Evolutionary conservation across 2,113 vertebrate species (phyloP).

Genomic region (Thunnus maccoyii): DNA sequence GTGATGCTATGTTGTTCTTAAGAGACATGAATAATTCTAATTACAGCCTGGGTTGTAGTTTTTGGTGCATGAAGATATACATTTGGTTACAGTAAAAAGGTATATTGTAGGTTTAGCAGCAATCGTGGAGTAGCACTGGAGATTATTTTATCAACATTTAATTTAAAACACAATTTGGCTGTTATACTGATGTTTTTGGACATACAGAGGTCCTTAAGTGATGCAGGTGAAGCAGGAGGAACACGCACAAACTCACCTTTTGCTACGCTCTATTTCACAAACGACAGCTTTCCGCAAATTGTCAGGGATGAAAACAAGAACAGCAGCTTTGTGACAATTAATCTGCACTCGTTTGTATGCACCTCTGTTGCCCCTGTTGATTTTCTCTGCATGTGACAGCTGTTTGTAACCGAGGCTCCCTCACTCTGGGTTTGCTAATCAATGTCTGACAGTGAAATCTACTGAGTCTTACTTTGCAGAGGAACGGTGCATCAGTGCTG

Average conservation of each 20-base stretch:
- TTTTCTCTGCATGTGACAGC: slow-evolving; percentile 62
- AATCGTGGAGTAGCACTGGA: neutral
- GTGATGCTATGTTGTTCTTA: neutral
- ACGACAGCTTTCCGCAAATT: slow-evolving; percentile 49
- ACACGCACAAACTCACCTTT: slow-evolving; percentile 7
- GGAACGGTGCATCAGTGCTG: slow-evolving; percentile 11
- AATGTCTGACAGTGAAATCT: slow-evolving; percentile 54
- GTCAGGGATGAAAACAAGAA: slow-evolving; percentile 65
- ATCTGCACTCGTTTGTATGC: slow-evolving; percentile 66
- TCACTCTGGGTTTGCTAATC: slow-evolving; percentile 63
- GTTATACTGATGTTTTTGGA: neutral
- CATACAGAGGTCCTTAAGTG: neutral
- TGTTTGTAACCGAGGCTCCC: slow-evolving; percentile 53
- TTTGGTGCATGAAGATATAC: neutral
- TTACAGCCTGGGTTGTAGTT: neutral
- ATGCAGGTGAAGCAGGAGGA: neutral
- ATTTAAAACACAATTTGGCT: slow-evolving; percentile 11
- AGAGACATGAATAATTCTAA: neutral
- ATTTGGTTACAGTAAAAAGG: neutral
- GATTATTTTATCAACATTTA: neutral
- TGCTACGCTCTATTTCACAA: slow-evolving; percentile 25
- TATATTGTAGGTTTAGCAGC: neutral
- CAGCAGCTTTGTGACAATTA: slow-evolving; percentile 61
- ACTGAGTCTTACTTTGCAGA: slow-evolving; percentile 1
- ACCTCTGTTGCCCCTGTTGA: slow-evolving; percentile 50